phyloP scores from a whole-genome alignment of 2,888 invertebrate species.

The Rhagophthalmus giganteus region DNA sequence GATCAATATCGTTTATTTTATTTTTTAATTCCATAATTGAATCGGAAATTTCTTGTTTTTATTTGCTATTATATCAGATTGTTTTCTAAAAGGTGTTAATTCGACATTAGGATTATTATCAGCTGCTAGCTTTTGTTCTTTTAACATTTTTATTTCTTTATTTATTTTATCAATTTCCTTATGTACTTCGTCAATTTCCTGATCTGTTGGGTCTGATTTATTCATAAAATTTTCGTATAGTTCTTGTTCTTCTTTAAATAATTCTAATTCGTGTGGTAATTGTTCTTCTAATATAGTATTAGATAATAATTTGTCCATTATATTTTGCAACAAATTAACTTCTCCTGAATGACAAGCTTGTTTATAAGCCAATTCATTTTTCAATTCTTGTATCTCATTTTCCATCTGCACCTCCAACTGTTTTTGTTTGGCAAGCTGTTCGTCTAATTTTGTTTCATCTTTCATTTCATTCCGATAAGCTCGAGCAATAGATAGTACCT shows the following conservation, averaged over 20 bases:
- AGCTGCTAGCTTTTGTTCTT: constrained; percentile 34
- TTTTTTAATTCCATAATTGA: constrained; percentile 68
- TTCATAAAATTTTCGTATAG: constrained; percentile 70
- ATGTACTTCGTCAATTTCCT: constrained; percentile 28
- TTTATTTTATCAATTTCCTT: constrained; percentile 23
- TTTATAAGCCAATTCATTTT: constrained; percentile 29
- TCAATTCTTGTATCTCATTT: constrained; percentile 35
- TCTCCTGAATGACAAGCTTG: constrained; percentile 31
- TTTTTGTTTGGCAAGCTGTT: constrained; percentile 57
- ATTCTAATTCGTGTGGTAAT: constrained; percentile 71
- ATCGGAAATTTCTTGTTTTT: constrained; percentile 78
- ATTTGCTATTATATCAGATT: constrained; percentile 76
- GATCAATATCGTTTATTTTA: constrained; percentile 63
- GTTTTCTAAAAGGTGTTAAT: constrained; percentile 81
- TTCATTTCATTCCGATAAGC: constrained; percentile 52
- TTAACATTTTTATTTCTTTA: constrained; percentile 31
- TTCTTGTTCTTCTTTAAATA: constrained; percentile 66
- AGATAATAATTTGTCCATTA: constrained; percentile 61
- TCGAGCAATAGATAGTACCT: constrained; percentile 61
- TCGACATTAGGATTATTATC: constrained; percentile 65
- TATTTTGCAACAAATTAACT: constrained; percentile 66
- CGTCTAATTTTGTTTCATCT: constrained; percentile 36
- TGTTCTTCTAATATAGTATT: constrained; percentile 60
- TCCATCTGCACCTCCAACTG: constrained; percentile 57
- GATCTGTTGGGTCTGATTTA: constrained; percentile 59